These are phyloP conservation scores for Lateolabrax maculatus DNA, from an alignment of 2,797 vertebrate genomes.

Conservation along the genomic window DNA sequence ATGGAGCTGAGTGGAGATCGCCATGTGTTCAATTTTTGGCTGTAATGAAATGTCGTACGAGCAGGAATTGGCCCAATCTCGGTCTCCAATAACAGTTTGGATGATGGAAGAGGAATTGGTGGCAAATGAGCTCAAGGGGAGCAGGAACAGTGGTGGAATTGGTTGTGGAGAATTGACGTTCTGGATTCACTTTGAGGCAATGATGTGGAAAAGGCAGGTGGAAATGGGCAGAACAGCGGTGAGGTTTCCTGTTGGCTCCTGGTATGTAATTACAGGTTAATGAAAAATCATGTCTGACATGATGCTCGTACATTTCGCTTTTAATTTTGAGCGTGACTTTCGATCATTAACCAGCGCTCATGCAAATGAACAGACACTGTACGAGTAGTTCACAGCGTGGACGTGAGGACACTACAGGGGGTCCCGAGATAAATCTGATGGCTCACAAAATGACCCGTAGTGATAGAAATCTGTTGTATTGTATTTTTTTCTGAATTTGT, in stretches of 20 bases:
- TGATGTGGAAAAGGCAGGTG: conserved; percentile 57
- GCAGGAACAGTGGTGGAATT: conserved; percentile 52
- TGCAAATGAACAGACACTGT: background rate
- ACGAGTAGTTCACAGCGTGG: background rate
- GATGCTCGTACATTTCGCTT: conserved; percentile 26
- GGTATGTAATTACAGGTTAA: conserved; percentile 59
- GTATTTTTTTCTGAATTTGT: background rate
- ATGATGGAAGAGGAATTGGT: conserved; percentile 69
- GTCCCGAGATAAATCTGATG: background rate
- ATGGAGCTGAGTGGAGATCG: conserved; percentile 56
- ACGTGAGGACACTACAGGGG: background rate
- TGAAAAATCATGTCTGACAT: conserved; percentile 43
- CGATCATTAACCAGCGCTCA: background rate
- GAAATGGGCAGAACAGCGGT: conserved; percentile 27
- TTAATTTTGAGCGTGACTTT: conserved; percentile 31
- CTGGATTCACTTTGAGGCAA: conserved; percentile 66
- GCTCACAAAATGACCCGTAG: background rate
- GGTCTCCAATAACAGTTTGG: conserved; percentile 64
- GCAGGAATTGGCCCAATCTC: conserved; percentile 69
- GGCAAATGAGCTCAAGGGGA: conserved; percentile 73
- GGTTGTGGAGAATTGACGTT: conserved; percentile 59
- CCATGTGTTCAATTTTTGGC: conserved; percentile 72
- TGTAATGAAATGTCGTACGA: conserved; percentile 71
- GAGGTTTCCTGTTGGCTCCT: conserved; percentile 30
- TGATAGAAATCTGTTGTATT: background rate